These are phyloP conservation scores for Macaria notata DNA, from an alignment of 2,888 invertebrate species.

Conservation along the genomic window DNA sequence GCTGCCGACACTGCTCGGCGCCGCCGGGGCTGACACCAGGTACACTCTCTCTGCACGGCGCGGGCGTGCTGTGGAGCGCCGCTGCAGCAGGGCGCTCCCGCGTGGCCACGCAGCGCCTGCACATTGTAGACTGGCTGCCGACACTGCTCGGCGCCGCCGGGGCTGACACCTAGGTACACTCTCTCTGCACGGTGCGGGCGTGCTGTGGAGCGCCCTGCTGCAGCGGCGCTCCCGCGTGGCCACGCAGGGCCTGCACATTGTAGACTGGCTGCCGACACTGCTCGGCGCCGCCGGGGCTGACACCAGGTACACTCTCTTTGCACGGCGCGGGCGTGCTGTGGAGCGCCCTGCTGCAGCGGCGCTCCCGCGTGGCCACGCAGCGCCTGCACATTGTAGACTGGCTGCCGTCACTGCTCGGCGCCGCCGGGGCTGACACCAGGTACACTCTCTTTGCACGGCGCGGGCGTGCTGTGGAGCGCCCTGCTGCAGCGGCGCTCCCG, in stretches of 20 bases:
- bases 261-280: constrained; percentile 95
- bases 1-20: constrained; percentile 91
- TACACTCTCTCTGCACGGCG: constrained; percentile 27
- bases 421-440: constrained; percentile 84
- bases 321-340: constrained; percentile 62
- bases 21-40: constrained; percentile 84
- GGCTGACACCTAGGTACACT: constrained; percentile 66
- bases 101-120: constrained; percentile 87
- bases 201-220: constrained; percentile 86
- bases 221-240: constrained; percentile 84
- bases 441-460: constrained; percentile 26
- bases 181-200: constrained; percentile 32
- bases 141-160: constrained; percentile 90
- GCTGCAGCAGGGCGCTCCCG: constrained; percentile 81
- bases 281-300: constrained; percentile 86
- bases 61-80: constrained; percentile 85
- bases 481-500: constrained; percentile 82
- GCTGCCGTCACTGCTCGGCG: constrained; percentile 91
- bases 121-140: constrained; percentile 95
- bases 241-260: constrained; percentile 88
- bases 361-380: constrained; percentile 85
- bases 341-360: constrained; percentile 85
- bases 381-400: constrained; percentile 93
- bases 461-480: constrained; percentile 85
- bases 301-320: constrained; percentile 45